phyloP scores from a whole-genome alignment of 2,797 vertebrate genomes.

The Myiotriccus ornatus region DNA sequence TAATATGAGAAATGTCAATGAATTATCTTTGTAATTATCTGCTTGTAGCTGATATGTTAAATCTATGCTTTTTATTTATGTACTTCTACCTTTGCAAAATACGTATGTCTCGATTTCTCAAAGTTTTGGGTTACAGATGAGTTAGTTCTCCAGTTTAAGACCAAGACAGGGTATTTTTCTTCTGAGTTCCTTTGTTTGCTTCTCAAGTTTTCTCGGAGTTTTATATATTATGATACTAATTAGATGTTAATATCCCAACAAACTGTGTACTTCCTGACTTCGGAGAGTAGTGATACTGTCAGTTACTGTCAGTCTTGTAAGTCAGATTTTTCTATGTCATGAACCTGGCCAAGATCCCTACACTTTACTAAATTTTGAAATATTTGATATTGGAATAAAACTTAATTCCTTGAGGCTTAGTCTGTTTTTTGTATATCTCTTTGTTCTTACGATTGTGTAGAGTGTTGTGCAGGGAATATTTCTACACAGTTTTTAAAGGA shows the following conservation, averaged over 20 bases:
- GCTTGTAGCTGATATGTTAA: background rate
- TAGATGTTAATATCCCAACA: background rate
- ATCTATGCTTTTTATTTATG: background rate
- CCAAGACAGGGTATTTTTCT: accelerated
- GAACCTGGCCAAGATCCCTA: background rate
- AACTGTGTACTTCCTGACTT: background rate
- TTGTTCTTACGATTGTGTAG: background rate
- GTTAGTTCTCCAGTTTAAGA: background rate
- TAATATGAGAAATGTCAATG: background rate
- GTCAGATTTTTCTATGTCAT: background rate
- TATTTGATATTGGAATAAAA: background rate
- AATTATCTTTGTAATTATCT: background rate
- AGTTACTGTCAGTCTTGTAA: background rate
- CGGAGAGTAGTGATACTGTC: background rate
- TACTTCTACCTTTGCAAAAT: background rate
- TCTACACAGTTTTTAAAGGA: background rate
- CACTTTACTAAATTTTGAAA: background rate
- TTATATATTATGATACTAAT: background rate
- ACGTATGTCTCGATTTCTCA: background rate
- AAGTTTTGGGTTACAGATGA: background rate
- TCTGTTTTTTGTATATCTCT: background rate
- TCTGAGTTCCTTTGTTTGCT: background rate
- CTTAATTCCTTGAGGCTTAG: background rate
- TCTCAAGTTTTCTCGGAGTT: background rate
- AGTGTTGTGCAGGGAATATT: background rate